These are phyloP conservation scores for Scomber colias DNA, from an alignment of 2,113 vertebrate genomes.

Conservation along the genomic window DNA sequence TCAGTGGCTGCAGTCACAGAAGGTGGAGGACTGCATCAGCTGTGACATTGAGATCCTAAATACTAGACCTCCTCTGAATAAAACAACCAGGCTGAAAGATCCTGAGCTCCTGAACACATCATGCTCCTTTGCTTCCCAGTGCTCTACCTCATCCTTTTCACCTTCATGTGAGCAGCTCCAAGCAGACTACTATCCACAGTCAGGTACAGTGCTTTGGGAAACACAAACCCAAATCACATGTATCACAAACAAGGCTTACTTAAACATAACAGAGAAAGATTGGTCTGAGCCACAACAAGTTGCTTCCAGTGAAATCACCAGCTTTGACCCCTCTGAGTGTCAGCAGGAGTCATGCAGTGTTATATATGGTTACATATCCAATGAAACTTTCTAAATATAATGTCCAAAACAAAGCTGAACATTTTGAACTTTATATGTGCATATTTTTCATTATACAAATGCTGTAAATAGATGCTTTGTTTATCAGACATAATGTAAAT, in stretches of 20 bases:
- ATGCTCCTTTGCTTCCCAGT: neutral
- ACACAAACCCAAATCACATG: neutral
- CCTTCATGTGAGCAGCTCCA: neutral
- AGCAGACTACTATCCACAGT: slow-evolving; percentile 41
- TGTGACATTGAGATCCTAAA: slow-evolving; percentile 73
- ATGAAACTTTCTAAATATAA: neutral
- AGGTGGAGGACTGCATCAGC: slow-evolving; percentile 69
- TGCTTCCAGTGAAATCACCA: neutral
- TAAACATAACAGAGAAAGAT: neutral
- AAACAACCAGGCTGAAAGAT: neutral
- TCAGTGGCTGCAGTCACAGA: slow-evolving; percentile 55
- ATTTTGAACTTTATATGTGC: neutral
- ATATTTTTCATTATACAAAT: slow-evolving; percentile 1
- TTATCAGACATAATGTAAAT: neutral
- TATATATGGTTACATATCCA: slow-evolving; percentile 28
- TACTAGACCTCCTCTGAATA: neutral
- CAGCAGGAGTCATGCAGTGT: slow-evolving; percentile 7
- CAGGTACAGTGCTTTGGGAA: neutral
- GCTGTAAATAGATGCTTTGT: slow-evolving; percentile 6
- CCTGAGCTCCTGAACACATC: neutral
- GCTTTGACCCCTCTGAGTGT: neutral
- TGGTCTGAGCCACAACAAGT: neutral
- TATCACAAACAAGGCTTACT: slow-evolving; percentile 38
- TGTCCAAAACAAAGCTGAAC: neutral
- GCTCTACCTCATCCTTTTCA: neutral